These are phyloP conservation scores for Marasmarcha lunaedactyla DNA, from an alignment of 2,888 invertebrate species.

Conservation along the genomic window DNA sequence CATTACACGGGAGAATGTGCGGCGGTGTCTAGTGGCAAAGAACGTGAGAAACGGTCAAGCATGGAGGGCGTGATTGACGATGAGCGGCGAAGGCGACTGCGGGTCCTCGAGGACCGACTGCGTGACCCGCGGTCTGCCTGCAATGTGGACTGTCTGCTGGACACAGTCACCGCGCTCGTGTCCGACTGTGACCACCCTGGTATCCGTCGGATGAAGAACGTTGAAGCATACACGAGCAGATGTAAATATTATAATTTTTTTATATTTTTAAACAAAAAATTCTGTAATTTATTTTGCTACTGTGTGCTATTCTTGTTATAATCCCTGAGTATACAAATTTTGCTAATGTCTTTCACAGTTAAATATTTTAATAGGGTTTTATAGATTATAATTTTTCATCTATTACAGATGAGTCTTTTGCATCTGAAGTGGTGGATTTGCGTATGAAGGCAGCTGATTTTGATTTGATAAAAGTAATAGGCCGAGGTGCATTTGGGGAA, in stretches of 20 bases:
- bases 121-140: conserved; percentile 89
- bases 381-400: conserved; percentile 19
- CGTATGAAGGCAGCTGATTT: conserved; percentile 98
- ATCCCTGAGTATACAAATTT: no score
- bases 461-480: conserved; percentile 96
- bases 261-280: no score
- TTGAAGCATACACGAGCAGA: conserved; percentile 95
- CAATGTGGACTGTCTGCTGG: conserved; percentile 93
- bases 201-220: conserved; percentile 95
- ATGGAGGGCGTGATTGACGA: conserved; percentile 81
- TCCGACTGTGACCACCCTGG: conserved; percentile 97
- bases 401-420: conserved; percentile 87
- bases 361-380: not conserved
- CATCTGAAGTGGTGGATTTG: conserved; percentile 84
- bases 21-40: conserved; percentile 60
- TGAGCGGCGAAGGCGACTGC: conserved; percentile 82
- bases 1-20: conserved; percentile 55
- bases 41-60: conserved; percentile 52
- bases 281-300: no score
- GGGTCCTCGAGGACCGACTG: conserved; percentile 85
- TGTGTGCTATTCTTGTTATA: no score
- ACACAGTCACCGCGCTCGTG: conserved; percentile 94
- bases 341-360: no score
- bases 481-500: conserved; percentile 98
- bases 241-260: conserved; percentile 81